Base-by-base conservation (phyloP, 1,140 invertebrate species). In the Zaprionus camerounensis region DNA sequence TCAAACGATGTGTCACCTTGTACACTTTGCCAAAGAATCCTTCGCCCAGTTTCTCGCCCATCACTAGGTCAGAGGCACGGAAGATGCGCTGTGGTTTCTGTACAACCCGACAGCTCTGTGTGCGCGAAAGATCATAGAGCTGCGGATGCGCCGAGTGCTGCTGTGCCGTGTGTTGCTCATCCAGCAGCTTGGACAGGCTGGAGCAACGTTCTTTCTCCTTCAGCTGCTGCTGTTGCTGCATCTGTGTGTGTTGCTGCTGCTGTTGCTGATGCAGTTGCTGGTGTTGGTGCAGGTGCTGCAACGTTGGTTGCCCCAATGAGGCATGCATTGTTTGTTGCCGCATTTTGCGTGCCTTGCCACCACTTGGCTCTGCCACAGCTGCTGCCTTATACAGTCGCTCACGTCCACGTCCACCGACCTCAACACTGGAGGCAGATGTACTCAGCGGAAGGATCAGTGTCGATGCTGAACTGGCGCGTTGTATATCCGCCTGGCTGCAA, bases 1-100 rank as follows among this genome's bases (percentile, higher is more conserved):
- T 98, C 72, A 97, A 95, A 64, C 96, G 95, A 92, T 98, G 98
- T 3, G 97, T 98, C 22, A 98, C 97, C 94, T 98, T 97, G 91
- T 95, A 97, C 15, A 97, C 96, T 93, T 98, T 97, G 2, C 98
- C 98, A 92, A 98, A 99, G 93, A 98, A 99, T 22, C 98, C 98
- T 92, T 97, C 96, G 9, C 98, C 98, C 6, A 99, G 93, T 2
- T 99, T 94, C 92, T 98, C 97, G 34, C 98, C 98, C 93, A 94
- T 92, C 0, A 98, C 95, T 44, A 99, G 93, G 94, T 99, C 98
- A 59, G 96, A 96, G 34, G 97, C 97, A 2, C 98, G 94, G 93
- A 99, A 99, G 70, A 98, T 95, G 78, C 97, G 96, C 79, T 95
- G 96, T 11, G 93, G 92, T 22, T 94, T 93, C 51, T 96, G 95